Evolutionary conservation across 2,888 invertebrate species (phyloP), one percentile per base, ranked within the genome.

Genomic region (Apomyelois bistriatella): DNA sequence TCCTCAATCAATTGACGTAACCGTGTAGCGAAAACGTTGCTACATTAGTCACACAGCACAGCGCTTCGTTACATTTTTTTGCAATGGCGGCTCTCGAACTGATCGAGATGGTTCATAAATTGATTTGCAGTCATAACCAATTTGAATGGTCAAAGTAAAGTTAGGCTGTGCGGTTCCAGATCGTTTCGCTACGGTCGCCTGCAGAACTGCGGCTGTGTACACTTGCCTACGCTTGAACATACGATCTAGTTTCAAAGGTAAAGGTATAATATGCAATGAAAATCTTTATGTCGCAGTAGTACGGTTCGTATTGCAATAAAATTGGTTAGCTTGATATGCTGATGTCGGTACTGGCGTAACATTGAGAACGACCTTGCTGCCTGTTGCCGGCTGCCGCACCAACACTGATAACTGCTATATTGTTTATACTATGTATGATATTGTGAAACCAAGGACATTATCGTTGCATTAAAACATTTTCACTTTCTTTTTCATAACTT

Each of bases 311-410:
- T 9, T 40, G 16, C 15, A 40, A 16, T 40, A 16, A 1, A 8
- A 7, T 13, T 38, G 13, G 4, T 15, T 9, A 38, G 15, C 40
- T 40, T 10, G 15, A 10, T 40, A 40, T 40, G 40, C 10, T 16
- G 16, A 9, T 40, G 40, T 16, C 40, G 15, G 64, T 66, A 74
- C 61, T 70, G 67, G 66, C 70, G 76, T 81, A 80, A 76, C 85
- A 85, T 84, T 83, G 81, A 79, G 63, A 71, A 67, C 80, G 86
- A 83, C 87, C 85, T 89, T 85, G 85, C 68, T 56, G 79, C 72
- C 68, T 70, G 78, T 78, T 83, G 78, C 74, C 71, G 73, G 62
- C 70, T 70, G 58, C 64, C 70, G 63, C 63, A 61, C 57, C 61
- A 66, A 55, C 61, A 61, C 60, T 71, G 60, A 64, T 73, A 72